Evolutionary conservation across 2,888 invertebrate genomes (phyloP), one percentile per base, ranked within the genome.

Genomic region (Diabrotica balteata): DNA sequence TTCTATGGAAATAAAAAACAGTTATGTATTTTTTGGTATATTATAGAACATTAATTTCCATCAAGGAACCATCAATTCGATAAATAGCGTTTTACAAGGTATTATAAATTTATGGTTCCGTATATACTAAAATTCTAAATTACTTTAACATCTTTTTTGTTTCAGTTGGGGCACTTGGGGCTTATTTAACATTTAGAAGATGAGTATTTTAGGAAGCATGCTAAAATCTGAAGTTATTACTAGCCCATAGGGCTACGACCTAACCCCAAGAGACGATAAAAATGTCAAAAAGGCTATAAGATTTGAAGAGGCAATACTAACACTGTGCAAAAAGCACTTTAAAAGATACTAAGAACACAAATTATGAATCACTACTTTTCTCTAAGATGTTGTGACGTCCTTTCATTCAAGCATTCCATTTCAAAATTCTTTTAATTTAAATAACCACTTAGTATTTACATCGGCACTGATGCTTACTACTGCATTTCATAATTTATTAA

Each of bases 151-250:
- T 32, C 32, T 32, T 32, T 32, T 70, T 78, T 79, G 78, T 78
- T 78, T 77, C 85, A 88, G 88, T 80, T 88, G 73, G 87, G 87
- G 45, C 88, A 88, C 75, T 83, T 88, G 67, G 88, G 88, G 67
- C 82, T 88, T 73, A 84, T 87, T 75, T 83, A 81, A 79, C 75
- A 75, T 53, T 67, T 67, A 51, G 72, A 72, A 32, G 55, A 70
- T 9, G 32, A 32, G 32, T 32, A 32, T 32, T 32, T 32, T 32
- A 32, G 32, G 32, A 32, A 32, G 4, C 43, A 54, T 43, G 10
- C 9, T 47, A 47, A 54, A 54, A 42, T 44, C 32, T 8, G 54
- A n/a, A 43, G 7, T 43, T 54, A 10, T 17, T 44, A 57, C 11
- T 55, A 17, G 45, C 45, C 45, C 45, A 45, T 44, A 45, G 45